These are phyloP conservation scores for Drosophila bifasciata DNA, from an alignment of 1,140 invertebrate species.

Conservation along the genomic window DNA sequence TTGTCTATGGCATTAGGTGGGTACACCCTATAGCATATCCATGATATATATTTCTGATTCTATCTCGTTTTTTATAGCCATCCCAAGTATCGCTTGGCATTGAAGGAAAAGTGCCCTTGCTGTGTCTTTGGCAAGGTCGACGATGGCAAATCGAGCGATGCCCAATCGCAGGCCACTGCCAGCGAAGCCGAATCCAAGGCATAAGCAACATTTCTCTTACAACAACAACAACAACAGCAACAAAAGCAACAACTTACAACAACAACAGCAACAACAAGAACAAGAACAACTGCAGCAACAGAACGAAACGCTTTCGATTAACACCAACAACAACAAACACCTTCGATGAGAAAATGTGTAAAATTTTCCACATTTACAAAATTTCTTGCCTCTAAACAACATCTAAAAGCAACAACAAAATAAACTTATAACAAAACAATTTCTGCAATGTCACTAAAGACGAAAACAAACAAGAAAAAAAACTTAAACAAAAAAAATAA, in stretches of 20 bases:
- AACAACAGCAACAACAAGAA: constrained; percentile 69
- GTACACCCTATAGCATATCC: neutral
- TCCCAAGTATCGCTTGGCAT: constrained; percentile 90
- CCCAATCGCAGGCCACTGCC: constrained; percentile 84
- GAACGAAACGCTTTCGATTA: constrained; percentile 61
- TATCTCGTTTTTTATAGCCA: constrained; percentile 85
- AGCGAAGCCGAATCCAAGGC: constrained; percentile 81
- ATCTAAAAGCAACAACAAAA: constrained; percentile 44
- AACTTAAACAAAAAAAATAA: constrained; percentile 64
- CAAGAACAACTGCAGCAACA: constrained; percentile 68
- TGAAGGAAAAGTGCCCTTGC: constrained; percentile 89
- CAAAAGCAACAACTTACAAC: constrained; percentile 44
- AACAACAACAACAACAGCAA: constrained; percentile 61
- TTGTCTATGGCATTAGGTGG: constrained; percentile 92
- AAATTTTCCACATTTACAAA: constrained; percentile 28
- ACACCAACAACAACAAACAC: constrained; percentile 81
- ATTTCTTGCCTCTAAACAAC: constrained; percentile 61
- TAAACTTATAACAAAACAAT: constrained; percentile 46
- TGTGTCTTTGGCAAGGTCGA: constrained; percentile 86
- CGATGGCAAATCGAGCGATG: constrained; percentile 84
- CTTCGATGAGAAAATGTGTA: constrained; percentile 37
- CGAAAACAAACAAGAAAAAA: constrained; percentile 65
- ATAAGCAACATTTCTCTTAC: constrained; percentile 51
- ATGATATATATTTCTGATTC: neutral
- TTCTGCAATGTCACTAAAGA: constrained; percentile 83